phyloP scores from a whole-genome alignment of 2,797 vertebrate genomes.

The Oryzias dopingdopingensis region DNA sequence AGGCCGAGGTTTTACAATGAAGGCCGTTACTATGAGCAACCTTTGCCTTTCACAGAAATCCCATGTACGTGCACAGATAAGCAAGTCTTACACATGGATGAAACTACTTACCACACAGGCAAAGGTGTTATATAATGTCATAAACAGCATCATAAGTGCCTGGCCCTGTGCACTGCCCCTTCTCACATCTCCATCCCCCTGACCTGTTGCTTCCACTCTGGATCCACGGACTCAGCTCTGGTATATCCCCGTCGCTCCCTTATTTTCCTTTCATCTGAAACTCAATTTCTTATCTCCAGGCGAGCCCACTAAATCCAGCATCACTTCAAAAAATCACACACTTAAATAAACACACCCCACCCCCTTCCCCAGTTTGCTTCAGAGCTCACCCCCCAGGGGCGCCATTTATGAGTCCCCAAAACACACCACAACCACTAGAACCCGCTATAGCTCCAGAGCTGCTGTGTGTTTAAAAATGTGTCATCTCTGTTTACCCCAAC shows the following conservation, averaged over 20 bases:
- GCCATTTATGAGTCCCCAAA: constrained; percentile 32
- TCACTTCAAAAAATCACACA: constrained; percentile 39
- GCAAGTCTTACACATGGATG: constrained; percentile 24
- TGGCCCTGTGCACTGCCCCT: constrained; percentile 34
- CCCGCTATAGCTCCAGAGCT: constrained; percentile 16
- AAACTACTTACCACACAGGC: constrained; percentile 44
- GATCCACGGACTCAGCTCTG: constrained; percentile 43
- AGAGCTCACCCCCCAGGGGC: constrained; percentile 36
- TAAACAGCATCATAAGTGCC: constrained; percentile 64
- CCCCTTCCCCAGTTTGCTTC: constrained; percentile 32
- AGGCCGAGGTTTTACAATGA: constrained; percentile 72
- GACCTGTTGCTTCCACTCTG: constrained; percentile 6
- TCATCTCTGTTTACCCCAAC: constrained; percentile 46
- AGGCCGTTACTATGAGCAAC: constrained; percentile 80
- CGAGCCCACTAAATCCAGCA: constrained; percentile 47
- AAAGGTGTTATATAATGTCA: constrained; percentile 65
- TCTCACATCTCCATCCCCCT: constrained; percentile 13
- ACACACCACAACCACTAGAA: constrained; percentile 34
- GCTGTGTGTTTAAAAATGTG: constrained; percentile 29
- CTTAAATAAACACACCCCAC: constrained; percentile 58
- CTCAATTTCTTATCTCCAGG: constrained; percentile 52
- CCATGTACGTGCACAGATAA: constrained; percentile 50
- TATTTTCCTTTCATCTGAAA: constrained; percentile 68
- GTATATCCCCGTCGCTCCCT: constrained; percentile 44
- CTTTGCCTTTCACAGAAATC: constrained; percentile 75